A percentile compares a stretch with the other conserved stretches of the same genome.
Conservation (phyloP, 2,113 vertebrate species). For the Periophthalmus modestus region DNA sequence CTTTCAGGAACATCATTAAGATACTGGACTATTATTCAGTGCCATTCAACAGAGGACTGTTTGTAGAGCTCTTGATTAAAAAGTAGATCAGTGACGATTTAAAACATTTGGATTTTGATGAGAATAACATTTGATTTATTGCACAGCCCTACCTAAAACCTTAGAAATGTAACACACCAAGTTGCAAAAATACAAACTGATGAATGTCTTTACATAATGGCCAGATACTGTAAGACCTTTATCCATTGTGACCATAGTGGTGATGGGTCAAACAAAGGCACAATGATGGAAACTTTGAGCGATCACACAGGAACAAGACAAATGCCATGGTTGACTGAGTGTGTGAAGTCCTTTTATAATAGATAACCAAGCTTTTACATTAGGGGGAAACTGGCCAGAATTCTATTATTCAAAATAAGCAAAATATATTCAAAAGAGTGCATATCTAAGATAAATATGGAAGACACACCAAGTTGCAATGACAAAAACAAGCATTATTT, state of each 20-base stretch:
- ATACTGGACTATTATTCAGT: not conserved
- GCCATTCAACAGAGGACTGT: not conserved
- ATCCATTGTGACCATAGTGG: not conserved
- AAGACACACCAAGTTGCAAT: not conserved
- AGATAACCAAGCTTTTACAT: constrained; percentile 77
- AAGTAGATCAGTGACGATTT: not conserved
- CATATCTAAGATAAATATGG: not conserved
- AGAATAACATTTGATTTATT: not conserved
- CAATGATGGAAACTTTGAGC: constrained; percentile 42
- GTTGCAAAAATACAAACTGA: not conserved
- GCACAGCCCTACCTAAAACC: not conserved
- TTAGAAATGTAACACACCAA: not conserved
- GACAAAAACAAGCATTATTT: not conserved
- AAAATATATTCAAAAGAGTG: constrained; percentile 27
- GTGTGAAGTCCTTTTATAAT: constrained; percentile 78
- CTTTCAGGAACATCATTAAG: not conserved
- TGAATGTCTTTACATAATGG: not conserved
- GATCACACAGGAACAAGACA: constrained; percentile 63
- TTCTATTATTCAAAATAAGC: constrained; percentile 53
- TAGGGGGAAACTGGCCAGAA: constrained; percentile 67
- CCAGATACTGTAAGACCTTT: not conserved
- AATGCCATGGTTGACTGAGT: constrained; percentile 72
- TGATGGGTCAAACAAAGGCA: constrained; percentile 14
- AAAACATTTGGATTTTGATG: not conserved
- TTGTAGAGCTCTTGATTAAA: not conserved